Conservation (phyloP, 2,888 invertebrate species). For the Pseudococcus viburni region DNA sequence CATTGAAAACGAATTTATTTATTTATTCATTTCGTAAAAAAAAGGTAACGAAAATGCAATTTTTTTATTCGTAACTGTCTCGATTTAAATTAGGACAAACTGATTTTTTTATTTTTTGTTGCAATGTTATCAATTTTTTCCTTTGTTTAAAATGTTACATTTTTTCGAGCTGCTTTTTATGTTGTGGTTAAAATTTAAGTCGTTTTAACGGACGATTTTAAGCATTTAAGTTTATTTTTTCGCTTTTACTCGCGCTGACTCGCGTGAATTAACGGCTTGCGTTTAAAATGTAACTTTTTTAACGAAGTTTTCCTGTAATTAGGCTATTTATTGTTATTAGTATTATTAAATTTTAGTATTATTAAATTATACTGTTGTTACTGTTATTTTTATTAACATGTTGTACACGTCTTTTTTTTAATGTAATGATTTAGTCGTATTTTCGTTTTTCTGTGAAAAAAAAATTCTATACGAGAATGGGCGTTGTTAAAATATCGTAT, state of each 20-base stretch:
- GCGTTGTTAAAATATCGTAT: slow-evolving; percentile 12
- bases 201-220: neutral
- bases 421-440: neutral
- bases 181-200: neutral
- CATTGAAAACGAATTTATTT: neutral
- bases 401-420: slow-evolving; percentile 42
- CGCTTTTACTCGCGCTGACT: neutral
- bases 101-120: slow-evolving; percentile 6
- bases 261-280: neutral
- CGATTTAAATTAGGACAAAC: neutral
- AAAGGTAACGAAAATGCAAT: neutral
- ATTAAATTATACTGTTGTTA: slow-evolving; percentile 48
- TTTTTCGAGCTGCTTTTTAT: neutral
- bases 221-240: neutral
- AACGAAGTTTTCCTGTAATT: slow-evolving; percentile 33
- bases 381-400: slow-evolving; percentile 50
- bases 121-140: slow-evolving; percentile 4
- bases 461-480: slow-evolving; percentile 36
- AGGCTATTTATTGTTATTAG: slow-evolving; percentile 46
- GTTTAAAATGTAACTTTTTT: slow-evolving; percentile 43
- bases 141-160: slow-evolving; percentile 37
- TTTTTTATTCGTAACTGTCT: slow-evolving; percentile 19
- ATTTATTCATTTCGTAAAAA: slow-evolving; percentile 9
- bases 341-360: slow-evolving; percentile 57
- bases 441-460: neutral